Base-by-base conservation (phyloP, 2,888 invertebrate genomes). In the Buathra laborator region DNA sequence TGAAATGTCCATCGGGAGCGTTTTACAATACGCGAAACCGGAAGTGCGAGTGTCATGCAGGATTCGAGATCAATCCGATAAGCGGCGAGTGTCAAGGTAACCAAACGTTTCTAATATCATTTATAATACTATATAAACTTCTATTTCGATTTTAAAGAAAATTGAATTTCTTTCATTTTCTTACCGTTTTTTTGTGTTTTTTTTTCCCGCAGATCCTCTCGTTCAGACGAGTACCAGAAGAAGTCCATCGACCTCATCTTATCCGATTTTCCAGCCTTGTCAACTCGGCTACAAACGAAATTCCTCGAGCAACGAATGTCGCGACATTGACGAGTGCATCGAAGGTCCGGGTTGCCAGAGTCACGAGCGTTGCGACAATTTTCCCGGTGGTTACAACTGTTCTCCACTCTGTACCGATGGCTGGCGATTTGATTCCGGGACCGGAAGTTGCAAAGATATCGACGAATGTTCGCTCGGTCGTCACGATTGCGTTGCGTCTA, bases 391-490 rank as follows among this genome's bases (percentile, higher is more conserved):
- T 29, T 95, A 94, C 90, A 90, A 92, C 14, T 95, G 95, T 86
- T 88, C 85, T 1, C 91, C 91, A 0, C 85, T 90, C 1, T 93
- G 93, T 75, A 85, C 85, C 3, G 62, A 86, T 1, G 93, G 93
- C 5, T 93, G 92, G 92, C 90, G 87, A 59, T 93, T 89, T 51
- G 89, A 90, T 10, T 75, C 88, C 0, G 62, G 70, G 14, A 89
- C 86, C 3, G 90, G 87, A 44, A 85, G 84, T 4, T 93, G 93
- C 48, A 87, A 88, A 94, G 96, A 96, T 90, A 94, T 96, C 43
- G 94, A 96, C 88, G 96, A 96, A 88, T 96, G 96, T 71, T 87
- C 90, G 4, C 95, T 96, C 90, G 96, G 96, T 84, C 93, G 94
- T 59, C 93, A 93, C 85, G 88, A 91, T 68, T 93, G 93, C 77